phyloP scores from a whole-genome alignment of 2,113 vertebrate species.

The Takifugu bimaculatus region DNA sequence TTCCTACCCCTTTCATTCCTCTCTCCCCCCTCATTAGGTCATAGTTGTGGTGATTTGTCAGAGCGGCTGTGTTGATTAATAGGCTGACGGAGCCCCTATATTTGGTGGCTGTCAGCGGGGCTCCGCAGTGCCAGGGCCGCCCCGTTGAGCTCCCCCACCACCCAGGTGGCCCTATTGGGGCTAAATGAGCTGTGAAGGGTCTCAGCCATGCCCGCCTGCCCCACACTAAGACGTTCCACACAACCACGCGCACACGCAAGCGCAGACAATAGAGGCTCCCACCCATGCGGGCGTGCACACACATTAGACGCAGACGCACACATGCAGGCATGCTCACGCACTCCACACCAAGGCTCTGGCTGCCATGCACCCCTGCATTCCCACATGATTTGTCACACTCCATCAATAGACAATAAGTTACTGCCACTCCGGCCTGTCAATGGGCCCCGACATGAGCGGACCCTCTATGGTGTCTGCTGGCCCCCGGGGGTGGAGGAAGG shows the following conservation, averaged over 20 bases:
- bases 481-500: conserved; percentile 8
- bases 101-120: conserved; percentile 83
- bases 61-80: conserved; percentile 86
- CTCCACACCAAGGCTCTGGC: conserved; percentile 61
- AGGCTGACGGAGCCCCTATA: conserved; percentile 80
- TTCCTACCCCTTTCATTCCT: conserved; percentile 45
- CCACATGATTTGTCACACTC: conserved; percentile 89
- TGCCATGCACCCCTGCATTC: conserved; percentile 77
- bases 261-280: conserved; percentile 65
- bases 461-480: conserved; percentile 48
- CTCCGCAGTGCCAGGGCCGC: conserved; percentile 81
- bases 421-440: conserved; percentile 87
- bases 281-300: conserved; percentile 59
- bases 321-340: conserved; percentile 71
- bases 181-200: conserved; percentile 98
- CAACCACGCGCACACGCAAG: conserved; percentile 62
- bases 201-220: conserved; percentile 83
- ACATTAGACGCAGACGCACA: conserved; percentile 46
- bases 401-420: conserved; percentile 98
- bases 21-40: conserved; percentile 72
- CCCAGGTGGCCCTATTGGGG: conserved; percentile 93
- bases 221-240: conserved; percentile 69
- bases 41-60: conserved; percentile 83
- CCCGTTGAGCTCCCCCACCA: conserved; percentile 86
- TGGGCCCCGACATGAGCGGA: conserved; percentile 80